A percentile compares a stretch with the other conserved stretches of the same genome.
Evolutionary conservation across 2,113 vertebrate genomes (phyloP).

Genomic region (Carassius gibelio): DNA sequence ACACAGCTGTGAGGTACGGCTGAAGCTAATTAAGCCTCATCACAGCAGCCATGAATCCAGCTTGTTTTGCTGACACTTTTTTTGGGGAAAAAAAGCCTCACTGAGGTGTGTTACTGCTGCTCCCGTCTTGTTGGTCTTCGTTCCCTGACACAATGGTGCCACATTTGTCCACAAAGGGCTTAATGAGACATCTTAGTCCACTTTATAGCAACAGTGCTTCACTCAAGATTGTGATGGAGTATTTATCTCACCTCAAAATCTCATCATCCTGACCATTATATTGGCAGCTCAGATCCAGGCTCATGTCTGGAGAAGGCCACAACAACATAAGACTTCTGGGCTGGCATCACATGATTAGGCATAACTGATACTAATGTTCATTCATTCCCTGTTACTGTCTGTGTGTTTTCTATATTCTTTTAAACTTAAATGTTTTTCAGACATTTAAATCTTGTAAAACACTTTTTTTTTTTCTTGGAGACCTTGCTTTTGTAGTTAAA

Average conservation of each 20-base stretch:
- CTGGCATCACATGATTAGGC: not conserved
- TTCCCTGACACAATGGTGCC: not conserved
- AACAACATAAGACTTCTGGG: not conserved
- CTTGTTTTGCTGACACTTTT: constrained; percentile 12
- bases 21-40: not conserved
- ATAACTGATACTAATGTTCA: constrained; percentile 1
- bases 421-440: not conserved
- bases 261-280: not conserved
- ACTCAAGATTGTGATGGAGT: not conserved
- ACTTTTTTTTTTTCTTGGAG: no score
- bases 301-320: not conserved
- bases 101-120: not conserved
- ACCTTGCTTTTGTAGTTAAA: no score
- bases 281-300: not conserved
- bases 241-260: not conserved
- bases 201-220: not conserved
- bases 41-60: constrained; percentile 2
- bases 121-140: not conserved
- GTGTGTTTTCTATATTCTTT: not conserved
- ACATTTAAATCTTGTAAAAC: no score
- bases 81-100: not conserved
- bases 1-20: not conserved
- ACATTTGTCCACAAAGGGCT: not conserved
- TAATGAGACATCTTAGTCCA: constrained; percentile 13
- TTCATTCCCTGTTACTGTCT: not conserved